Percentiles rank a stretch among this genome's conserved stretches.
Evolutionary conservation across 2,113 vertebrate species (phyloP).

Genomic region (Nibea albiflora): DNA sequence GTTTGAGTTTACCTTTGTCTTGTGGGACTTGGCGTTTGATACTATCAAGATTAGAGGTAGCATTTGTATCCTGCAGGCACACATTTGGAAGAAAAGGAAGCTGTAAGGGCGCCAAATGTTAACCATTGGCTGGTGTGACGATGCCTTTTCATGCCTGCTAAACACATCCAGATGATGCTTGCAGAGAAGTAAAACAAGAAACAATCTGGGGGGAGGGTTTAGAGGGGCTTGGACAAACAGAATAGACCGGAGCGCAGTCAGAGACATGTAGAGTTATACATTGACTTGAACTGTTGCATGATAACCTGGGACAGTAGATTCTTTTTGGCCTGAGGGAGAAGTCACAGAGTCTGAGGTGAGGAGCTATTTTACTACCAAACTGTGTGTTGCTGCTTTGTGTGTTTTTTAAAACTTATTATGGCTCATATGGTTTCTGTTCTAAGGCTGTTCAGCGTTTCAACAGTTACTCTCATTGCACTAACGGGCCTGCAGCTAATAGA

Average conservation of each 20-base stretch:
- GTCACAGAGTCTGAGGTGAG: constrained; percentile 42
- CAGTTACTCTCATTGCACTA: too few relatives aligned
- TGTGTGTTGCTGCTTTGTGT: neutral
- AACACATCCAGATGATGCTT: neutral
- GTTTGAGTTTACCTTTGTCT: too few relatives aligned
- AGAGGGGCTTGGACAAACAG: neutral
- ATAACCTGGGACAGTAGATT: neutral
- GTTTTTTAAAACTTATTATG: neutral
- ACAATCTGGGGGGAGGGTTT: neutral
- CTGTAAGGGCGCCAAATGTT: too few relatives aligned
- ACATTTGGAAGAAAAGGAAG: too few relatives aligned
- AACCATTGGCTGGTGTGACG: too few relatives aligned
- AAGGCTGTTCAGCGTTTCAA: neutral
- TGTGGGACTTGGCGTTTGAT: too few relatives aligned
- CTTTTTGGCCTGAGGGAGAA: neutral
- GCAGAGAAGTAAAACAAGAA: neutral
- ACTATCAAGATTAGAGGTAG: too few relatives aligned
- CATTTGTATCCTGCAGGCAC: too few relatives aligned
- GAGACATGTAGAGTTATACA: constrained; percentile 35
- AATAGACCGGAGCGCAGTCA: neutral
- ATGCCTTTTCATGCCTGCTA: too few relatives aligned
- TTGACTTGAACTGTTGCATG: constrained; percentile 7
- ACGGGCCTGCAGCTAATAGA: neutral
- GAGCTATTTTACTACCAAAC: neutral
- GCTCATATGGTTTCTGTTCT: neutral